A percentile compares a stretch with the other conserved stretches of the same genome.
These are phyloP conservation scores for Aldabrachelys gigantea DNA, from an alignment of 2,113 vertebrate species.

Conservation along the genomic window DNA sequence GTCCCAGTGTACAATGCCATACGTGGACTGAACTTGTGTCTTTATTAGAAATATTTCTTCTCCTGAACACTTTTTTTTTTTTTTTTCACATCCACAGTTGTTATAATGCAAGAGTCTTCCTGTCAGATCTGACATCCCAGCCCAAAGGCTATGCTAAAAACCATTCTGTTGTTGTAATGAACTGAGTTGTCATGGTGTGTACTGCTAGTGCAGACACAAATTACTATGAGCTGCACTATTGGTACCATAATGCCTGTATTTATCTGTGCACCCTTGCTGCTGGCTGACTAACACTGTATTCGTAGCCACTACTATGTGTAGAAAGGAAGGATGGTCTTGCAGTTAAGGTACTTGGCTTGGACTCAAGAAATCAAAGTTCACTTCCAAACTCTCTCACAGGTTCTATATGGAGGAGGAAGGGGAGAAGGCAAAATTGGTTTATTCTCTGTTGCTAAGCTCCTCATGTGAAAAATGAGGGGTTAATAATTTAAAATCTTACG, in stretches of 20 bases:
- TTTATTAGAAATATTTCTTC: not conserved
- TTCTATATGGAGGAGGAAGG: not conserved
- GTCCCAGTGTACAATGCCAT: not conserved
- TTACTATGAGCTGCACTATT: not conserved
- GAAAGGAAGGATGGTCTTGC: not conserved
- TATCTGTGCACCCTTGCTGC: not conserved
- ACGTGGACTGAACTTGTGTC: not conserved
- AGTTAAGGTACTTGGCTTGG: not conserved
- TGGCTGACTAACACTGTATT: not conserved
- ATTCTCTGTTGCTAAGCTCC: not conserved
- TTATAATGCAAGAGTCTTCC: not conserved
- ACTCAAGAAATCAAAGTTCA: not conserved
- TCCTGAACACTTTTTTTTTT: not conserved
- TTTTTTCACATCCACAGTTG: not conserved
- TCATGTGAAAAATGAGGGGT: not conserved
- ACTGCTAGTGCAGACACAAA: not conserved
- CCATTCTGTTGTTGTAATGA: not conserved
- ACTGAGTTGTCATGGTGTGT: not conserved
- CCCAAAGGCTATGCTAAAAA: not conserved
- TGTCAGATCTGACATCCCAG: accelerated
- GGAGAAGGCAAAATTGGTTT: not conserved
- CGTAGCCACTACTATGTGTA: not conserved
- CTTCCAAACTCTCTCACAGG: not conserved
- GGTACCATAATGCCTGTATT: not conserved
- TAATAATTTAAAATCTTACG: not conserved